Conservation (phyloP, 2,797 vertebrate genomes). For the Siniperca obscura region DNA sequence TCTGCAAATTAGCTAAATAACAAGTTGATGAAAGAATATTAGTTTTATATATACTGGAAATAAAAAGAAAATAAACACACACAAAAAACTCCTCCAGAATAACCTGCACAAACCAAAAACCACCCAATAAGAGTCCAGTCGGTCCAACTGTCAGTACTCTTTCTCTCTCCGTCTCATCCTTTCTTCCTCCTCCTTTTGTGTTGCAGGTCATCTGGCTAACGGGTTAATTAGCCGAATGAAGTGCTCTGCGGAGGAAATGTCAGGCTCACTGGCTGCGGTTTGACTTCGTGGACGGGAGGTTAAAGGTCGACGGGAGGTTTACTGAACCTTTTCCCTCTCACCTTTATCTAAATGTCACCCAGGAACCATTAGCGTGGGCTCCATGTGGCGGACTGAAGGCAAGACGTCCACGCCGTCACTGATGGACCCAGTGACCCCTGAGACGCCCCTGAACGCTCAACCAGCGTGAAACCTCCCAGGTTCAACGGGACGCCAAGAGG, state of each 20-base stretch:
- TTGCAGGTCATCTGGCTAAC: conserved; percentile 73
- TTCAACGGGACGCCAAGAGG: background rate
- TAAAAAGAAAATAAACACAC: background rate
- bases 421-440: conserved; percentile 38
- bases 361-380: conserved; percentile 69
- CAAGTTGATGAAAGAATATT: background rate
- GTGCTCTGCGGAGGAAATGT: conserved; percentile 81
- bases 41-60: background rate
- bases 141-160: background rate
- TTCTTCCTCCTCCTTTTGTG: conserved; percentile 46
- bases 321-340: conserved; percentile 77
- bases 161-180: conserved; percentile 11
- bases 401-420: background rate
- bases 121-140: background rate
- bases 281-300: conserved; percentile 81
- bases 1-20: background rate
- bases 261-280: conserved; percentile 78
- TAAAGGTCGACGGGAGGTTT: conserved; percentile 72
- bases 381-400: conserved; percentile 30
- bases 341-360: conserved; percentile 86
- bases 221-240: conserved; percentile 85
- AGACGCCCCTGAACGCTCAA: background rate
- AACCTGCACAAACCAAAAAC: background rate
- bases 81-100: background rate
- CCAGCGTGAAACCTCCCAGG: background rate